Conservation (phyloP, 2,888 invertebrate species). For the Mesoligia furuncula region DNA sequence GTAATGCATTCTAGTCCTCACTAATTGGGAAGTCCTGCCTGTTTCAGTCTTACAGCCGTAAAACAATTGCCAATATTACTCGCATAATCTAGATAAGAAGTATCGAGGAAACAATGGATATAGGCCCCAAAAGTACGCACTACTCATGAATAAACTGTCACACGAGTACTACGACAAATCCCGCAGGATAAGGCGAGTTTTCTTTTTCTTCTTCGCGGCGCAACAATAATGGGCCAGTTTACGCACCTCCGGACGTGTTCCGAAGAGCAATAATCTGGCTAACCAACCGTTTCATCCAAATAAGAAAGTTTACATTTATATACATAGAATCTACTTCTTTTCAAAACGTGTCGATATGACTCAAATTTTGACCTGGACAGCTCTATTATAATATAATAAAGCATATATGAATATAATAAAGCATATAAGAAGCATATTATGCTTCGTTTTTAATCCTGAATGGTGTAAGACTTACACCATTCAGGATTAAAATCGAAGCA, state of each 20-base stretch:
- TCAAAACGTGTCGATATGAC: background rate
- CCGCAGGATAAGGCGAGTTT: background rate
- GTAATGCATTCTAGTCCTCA: background rate
- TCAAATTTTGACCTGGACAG: too few relatives aligned
- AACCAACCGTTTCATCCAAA: background rate
- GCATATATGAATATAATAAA: too few relatives aligned
- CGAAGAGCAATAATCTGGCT: background rate
- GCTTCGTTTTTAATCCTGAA: background rate
- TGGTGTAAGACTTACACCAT: too few relatives aligned
- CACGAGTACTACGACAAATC: background rate
- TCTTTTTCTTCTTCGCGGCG: background rate
- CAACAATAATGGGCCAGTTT: background rate
- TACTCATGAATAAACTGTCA: background rate
- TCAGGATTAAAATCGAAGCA: too few relatives aligned
- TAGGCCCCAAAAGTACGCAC: background rate
- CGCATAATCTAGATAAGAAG: constrained; percentile 29
- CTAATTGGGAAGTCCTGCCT: background rate
- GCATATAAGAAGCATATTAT: too few relatives aligned
- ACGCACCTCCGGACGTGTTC: background rate
- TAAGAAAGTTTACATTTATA: background rate
- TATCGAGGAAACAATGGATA: constrained; percentile 15
- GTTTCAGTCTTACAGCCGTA: background rate
- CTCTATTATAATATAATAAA: too few relatives aligned
- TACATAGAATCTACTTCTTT: background rate
- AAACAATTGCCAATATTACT: constrained; percentile 14